Base-by-base conservation (phyloP, 2,797 vertebrate genomes). In the Vipera latastei region DNA sequence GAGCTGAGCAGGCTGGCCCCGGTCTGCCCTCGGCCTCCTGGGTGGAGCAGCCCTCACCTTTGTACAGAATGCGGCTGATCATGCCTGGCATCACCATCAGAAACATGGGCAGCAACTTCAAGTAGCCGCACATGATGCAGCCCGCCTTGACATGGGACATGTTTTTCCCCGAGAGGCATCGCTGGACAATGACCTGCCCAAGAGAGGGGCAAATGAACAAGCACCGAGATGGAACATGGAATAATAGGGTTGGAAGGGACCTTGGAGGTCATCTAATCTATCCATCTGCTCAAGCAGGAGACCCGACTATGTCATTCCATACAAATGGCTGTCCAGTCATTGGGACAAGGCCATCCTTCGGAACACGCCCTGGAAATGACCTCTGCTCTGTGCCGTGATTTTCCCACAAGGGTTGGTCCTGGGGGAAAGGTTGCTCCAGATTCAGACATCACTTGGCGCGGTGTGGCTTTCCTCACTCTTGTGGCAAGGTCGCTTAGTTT, bases 51-150 rank as follows among this genome's bases (percentile, higher is more conserved):
- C 59, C 16, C 60, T 90, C 95, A 99, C 99, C 97, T 96, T 98
- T 0, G 83, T 99, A 99, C n/a, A 99, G 96, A 92, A 99, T 98
- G 14, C 98, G 97, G 96, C 99, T 99, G 96, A 99, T 98, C 99
- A 99, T 99, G 1, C 99, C 99, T 0, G 99, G 99, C 96, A 99
- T 98, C 93, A 99, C 99, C 97, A 99, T 99, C 93, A 99, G 97
- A 94, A 99, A 99, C 98, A 99, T 98, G 60, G 99, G 99, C 91
- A 99, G 94, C 61, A 99, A 96, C 95, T 99, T 99, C 94, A 99
- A 97, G 97, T 99, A 99, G 1, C 99, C 99, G 65, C 99, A 99
- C 91, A 98, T 0, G 95, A 99, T 95, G 87, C 99, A 99, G 28
- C 99, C 99, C 0, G 96, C 99, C 96, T 99, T 99, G 69, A 99